Evolutionary conservation across 2,888 invertebrate genomes (phyloP), one percentile per base, ranked within the genome.

Genomic region (Liodrosophila aerea): DNA sequence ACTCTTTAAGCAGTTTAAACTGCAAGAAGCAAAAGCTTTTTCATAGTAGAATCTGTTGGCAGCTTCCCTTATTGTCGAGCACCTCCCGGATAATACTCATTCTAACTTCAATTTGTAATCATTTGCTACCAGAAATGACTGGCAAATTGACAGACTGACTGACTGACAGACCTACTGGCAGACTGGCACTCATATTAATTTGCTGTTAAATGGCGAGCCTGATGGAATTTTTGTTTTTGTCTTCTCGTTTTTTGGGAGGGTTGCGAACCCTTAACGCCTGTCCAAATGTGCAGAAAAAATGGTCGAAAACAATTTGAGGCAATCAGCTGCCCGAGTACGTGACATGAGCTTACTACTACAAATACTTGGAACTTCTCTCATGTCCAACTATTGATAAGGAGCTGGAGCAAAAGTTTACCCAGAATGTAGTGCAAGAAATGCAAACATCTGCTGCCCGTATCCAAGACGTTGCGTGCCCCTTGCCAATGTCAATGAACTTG

Each of bases 301-400:
- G 64, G 67, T 63, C 68, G 62, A 77, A 77, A 85, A 77, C 76
- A 80, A 84, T 86, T 85, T 78, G 60, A 73, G 70, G 73, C 82
- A 86, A 86, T 86, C 80, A 85, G 76, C 77, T 66, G 58, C 36
- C n/a, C 40, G 46, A 40, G 68, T 74, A 72, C 65, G 69, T 75
- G 77, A 77, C 73, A 63, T 51, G 65, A 65, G 52, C 31, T 50
- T 50, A 27, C n/a, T n/a, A n/a, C n/a, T n/a, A n/a, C n/a, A n/a
- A n/a, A 47, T 15, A 11, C 46, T 45, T 29, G 34, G 39, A n/a
- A 16, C 27, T 15, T 27, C 3, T 13, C 9, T 15, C 4, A 4
- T 51, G 29, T 30, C 60, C 61, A 54, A 75, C 73, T 56, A 57
- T 43, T 66, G 61, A 67, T 61, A 70, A 61, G 46, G 27, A 27